Evolutionary conservation across 2,888 invertebrate genomes (phyloP).

Genomic region (Diplolepis rosae): DNA sequence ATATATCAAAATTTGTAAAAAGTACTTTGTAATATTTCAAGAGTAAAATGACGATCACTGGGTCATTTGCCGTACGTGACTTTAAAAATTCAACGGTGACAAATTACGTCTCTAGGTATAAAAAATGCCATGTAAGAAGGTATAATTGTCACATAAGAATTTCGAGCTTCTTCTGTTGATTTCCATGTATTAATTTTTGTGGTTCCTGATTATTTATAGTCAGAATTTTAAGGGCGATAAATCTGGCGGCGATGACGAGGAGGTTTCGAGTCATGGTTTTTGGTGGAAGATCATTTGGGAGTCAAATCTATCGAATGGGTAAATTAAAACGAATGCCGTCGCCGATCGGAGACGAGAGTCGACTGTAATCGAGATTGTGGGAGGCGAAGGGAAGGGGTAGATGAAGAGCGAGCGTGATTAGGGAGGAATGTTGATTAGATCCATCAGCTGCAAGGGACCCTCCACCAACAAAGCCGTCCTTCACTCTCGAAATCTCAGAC

Average conservation of each 20-base stretch:
- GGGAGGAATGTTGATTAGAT: conserved; percentile 74
- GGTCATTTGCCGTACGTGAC: too few relatives aligned
- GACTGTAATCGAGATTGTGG: conserved; percentile 39
- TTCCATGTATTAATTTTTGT: conserved; percentile 7
- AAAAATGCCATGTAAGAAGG: too few relatives aligned
- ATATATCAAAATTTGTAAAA: too few relatives aligned
- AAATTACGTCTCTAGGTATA: too few relatives aligned
- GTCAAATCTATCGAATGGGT: conserved; percentile 66
- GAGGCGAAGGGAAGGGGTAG: conserved; percentile 38
- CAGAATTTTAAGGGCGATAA: not conserved
- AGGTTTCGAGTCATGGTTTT: not conserved
- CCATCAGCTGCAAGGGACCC: conserved; percentile 67
- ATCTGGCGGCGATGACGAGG: conserved; percentile 17
- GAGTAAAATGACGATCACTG: too few relatives aligned
- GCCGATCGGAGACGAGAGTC: conserved; percentile 31
- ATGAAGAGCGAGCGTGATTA: conserved; percentile 63
- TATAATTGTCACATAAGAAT: too few relatives aligned
- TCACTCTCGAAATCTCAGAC: conserved; percentile 53
- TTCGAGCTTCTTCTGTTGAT: not conserved
- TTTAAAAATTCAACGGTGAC: too few relatives aligned
- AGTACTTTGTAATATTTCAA: too few relatives aligned
- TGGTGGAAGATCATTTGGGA: conserved; percentile 59
- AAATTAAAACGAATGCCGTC: conserved; percentile 40
- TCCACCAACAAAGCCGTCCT: conserved; percentile 42
- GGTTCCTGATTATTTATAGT: conserved; percentile 1